Base-by-base conservation (phyloP, 2,888 invertebrate species). In the Tachina grossa region DNA sequence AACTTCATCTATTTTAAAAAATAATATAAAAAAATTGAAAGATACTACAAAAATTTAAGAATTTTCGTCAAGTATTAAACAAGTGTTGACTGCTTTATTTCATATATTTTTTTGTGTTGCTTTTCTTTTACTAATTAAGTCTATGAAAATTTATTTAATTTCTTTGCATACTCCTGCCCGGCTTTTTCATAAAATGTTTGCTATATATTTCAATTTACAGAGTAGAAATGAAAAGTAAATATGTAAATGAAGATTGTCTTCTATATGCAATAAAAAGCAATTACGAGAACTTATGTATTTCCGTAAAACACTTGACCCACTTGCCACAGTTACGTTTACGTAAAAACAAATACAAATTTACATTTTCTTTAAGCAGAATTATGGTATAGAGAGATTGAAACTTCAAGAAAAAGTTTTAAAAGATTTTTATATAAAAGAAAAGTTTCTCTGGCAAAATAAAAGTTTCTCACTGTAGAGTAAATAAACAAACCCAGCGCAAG, bases 281-380 rank as follows among this genome's bases (percentile, higher is more conserved):
- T 85, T 85, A 76, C 4, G 45, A 19, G n/a, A 83, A 79, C 72
- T 83, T 85, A n/a, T n/a, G n/a, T n/a, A 79, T 85, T 85, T 85
- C 85, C 83, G 79, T 85, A 83, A 83, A 83, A 79, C 47, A 83
- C 83, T 85, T 85, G 85, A 83, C 83, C 85, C 79, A 79, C 11
- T 72, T 71, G 11, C 6, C 6, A 31, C 59, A 71, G 63, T 19
- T 66, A 51, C 53, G 16, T 76, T 22, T 22, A 59, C 57, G 16
- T 47, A n/a, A 22, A 16, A 63, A 41, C 19, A 63, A 31, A 22
- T n/a, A n/a, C n/a, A 66, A 9, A 47, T 43, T 1, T 19, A 8
- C 5, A 6, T 31, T 31, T 31, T 31, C 31, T 31, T 31, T 31
- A 63, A 61, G n/a, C 10, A 4, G 61, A 59, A 41, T 41, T 39